Evolutionary conservation across 2,797 vertebrate genomes (phyloP).

Genomic region (Phylloscopus collybita): DNA sequence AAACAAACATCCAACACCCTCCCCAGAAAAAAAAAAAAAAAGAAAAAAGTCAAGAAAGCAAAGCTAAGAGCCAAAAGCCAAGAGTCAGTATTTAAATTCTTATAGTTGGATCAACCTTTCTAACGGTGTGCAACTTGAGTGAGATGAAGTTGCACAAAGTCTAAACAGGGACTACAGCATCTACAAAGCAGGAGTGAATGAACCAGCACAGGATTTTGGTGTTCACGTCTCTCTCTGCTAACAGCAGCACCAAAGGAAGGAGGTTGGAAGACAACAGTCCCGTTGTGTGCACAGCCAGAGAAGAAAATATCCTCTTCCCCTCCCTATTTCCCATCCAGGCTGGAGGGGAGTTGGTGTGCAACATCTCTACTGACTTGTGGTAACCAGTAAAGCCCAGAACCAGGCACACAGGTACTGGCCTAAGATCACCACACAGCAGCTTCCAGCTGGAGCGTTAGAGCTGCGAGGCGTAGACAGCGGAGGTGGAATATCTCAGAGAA

Average conservation of each 20-base stretch:
- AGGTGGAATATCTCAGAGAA: not conserved
- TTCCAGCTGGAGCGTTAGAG: not conserved
- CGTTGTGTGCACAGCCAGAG: not conserved
- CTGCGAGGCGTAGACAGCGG: fast-evolving
- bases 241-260: not conserved
- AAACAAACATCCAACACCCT: not conserved
- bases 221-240: not conserved
- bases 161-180: not conserved
- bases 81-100: not conserved
- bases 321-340: not conserved
- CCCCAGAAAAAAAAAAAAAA: no score
- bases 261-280: not conserved
- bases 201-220: not conserved
- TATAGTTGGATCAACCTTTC: not conserved
- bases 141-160: not conserved
- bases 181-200: not conserved
- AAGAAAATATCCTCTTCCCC: not conserved
- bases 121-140: not conserved
- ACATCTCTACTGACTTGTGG: not conserved
- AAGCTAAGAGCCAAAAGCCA: no score
- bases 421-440: not conserved
- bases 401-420: not conserved
- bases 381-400: not conserved
- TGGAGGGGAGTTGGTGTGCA: not conserved
- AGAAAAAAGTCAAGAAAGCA: no score